phyloP scores from a whole-genome alignment of 23 tunicate species.

The Aplidium turbinatum region DNA sequence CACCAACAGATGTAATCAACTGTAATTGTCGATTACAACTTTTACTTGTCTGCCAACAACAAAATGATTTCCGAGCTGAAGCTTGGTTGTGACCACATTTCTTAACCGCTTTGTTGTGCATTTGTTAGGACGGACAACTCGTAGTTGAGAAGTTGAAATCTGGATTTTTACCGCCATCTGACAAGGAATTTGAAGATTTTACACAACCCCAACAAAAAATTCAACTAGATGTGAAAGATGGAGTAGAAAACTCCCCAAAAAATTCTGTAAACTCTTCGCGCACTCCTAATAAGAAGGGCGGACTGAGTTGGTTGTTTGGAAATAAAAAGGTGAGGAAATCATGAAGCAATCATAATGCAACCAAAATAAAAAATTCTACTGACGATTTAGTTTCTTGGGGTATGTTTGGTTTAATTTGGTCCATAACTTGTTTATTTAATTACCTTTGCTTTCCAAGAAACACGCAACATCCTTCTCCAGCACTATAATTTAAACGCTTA shows the following conservation, averaged over 20 bases:
- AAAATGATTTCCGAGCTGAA: too few species aligned
- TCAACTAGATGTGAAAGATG: conserved; percentile 4
- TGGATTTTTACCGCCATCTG: conserved; percentile 68
- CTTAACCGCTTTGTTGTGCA: too few species aligned
- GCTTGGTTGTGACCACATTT: too few species aligned
- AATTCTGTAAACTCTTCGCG: conserved; percentile 42
- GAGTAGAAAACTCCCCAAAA: conserved; percentile 36
- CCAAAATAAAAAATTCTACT: not conserved
- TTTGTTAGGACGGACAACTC: conserved; percentile 76
- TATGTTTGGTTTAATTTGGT: too few species aligned
- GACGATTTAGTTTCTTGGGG: too few species aligned
- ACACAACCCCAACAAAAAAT: conserved; percentile 28
- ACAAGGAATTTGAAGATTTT: conserved; percentile 90
- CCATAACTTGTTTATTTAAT: too few species aligned
- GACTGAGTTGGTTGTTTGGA: conserved; percentile 82
- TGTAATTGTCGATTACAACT: too few species aligned
- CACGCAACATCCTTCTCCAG: too few species aligned
- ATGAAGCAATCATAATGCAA: not conserved
- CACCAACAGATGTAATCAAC: too few species aligned
- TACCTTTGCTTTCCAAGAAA: too few species aligned
- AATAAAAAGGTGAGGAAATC: conserved; percentile 59
- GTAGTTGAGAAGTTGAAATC: conserved; percentile 86
- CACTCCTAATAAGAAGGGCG: conserved; percentile 42
- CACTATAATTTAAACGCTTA: too few species aligned
- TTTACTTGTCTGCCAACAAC: too few species aligned